These are phyloP conservation scores for Ploceus nigricollis DNA, from an alignment of 2,113 vertebrate species.

Conservation along the genomic window DNA sequence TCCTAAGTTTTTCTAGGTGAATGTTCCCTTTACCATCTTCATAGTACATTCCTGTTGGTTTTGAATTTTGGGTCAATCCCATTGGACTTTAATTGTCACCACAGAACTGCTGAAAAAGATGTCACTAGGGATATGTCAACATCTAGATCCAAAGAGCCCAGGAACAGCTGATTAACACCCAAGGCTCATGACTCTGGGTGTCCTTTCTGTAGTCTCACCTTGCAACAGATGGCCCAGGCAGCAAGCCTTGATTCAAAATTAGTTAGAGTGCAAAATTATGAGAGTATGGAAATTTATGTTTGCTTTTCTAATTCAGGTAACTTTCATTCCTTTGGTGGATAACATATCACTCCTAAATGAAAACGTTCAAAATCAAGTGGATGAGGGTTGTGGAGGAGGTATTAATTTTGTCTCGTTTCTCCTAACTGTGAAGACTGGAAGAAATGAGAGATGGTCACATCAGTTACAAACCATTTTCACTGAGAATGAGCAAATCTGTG, in stretches of 20 bases:
- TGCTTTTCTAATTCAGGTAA: background rate
- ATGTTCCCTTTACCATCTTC: background rate
- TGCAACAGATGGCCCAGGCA: background rate
- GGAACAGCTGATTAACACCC: background rate
- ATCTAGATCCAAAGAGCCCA: background rate
- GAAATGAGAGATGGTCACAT: background rate
- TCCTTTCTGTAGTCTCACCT: background rate
- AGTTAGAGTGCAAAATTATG: background rate
- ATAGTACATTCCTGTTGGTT: background rate
- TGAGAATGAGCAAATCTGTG: background rate
- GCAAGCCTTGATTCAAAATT: background rate
- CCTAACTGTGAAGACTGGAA: background rate
- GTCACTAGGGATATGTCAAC: background rate
- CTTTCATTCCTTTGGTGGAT: background rate
- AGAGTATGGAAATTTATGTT: background rate
- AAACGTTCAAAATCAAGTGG: background rate
- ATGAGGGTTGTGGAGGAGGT: background rate
- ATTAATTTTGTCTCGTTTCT: background rate
- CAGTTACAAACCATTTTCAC: background rate
- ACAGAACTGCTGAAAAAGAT: background rate
- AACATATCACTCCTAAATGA: background rate
- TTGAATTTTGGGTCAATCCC: slow-evolving; percentile 1
- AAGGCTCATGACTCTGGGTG: background rate
- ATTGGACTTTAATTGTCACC: background rate
- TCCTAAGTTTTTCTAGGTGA: background rate